A percentile compares a stretch with the other conserved stretches of the same genome.
phyloP scores from a whole-genome alignment of 2,797 vertebrate species.

The Galagoides demidoff region DNA sequence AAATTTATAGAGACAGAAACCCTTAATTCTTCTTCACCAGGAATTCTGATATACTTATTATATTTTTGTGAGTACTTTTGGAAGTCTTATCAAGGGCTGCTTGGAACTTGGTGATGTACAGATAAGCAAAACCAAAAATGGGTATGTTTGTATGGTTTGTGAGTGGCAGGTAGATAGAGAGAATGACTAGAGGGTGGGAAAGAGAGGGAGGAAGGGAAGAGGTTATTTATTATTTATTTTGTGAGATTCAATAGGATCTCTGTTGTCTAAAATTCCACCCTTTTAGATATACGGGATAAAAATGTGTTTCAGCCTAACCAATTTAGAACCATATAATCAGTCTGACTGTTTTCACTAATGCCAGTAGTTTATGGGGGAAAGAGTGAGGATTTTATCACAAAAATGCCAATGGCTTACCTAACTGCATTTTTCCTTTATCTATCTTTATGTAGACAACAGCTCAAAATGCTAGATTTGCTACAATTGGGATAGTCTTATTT shows the following conservation, averaged over 20 bases:
- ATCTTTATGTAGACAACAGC: not conserved
- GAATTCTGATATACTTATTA: conserved; percentile 30
- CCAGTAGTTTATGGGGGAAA: not conserved
- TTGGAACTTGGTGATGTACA: not conserved
- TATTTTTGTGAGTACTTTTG: not conserved
- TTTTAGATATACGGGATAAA: not conserved
- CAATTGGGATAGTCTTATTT: conserved; percentile 28
- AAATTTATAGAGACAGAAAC: conserved; percentile 43
- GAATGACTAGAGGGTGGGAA: not conserved
- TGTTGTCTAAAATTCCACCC: not conserved
- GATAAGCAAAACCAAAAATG: not conserved
- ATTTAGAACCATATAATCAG: not conserved
- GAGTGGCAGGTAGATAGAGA: not conserved
- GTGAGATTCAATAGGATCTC: not conserved
- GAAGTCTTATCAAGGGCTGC: not conserved
- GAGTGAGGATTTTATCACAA: not conserved
- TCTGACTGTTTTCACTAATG: not conserved
- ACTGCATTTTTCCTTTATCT: conserved; percentile 25
- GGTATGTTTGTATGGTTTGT: not conserved
- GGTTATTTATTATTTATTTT: conserved; percentile 12
- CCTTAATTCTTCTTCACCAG: not conserved
- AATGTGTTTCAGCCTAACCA: not conserved
- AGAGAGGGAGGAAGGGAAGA: too few relatives aligned
- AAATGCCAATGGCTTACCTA: not conserved
- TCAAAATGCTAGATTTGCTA: conserved; percentile 45